phyloP scores from a whole-genome alignment of 2,888 invertebrate genomes.

The Oscheius sp. region DNA sequence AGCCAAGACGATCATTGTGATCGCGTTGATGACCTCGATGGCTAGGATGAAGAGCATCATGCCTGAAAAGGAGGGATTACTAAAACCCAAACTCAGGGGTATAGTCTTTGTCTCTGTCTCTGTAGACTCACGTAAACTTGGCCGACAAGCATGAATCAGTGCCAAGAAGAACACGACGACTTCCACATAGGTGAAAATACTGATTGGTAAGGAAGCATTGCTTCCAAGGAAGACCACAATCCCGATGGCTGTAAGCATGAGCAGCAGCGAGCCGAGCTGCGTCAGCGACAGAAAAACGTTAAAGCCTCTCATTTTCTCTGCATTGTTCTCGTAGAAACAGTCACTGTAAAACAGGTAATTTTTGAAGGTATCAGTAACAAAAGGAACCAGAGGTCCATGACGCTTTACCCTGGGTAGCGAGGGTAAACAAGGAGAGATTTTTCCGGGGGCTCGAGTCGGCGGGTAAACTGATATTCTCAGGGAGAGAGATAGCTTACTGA shows the following conservation, averaged over 20 bases:
- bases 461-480: background rate
- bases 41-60: constrained; percentile 34
- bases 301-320: constrained; percentile 36
- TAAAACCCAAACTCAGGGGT: no score
- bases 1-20: constrained; percentile 27
- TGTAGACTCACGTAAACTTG: constrained; percentile 14
- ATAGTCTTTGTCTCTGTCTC: background rate
- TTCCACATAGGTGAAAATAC: constrained; percentile 20
- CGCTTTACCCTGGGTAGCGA: no score
- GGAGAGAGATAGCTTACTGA: no score
- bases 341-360: constrained; percentile 8
- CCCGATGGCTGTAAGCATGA: constrained; percentile 16
- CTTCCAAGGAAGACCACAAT: background rate
- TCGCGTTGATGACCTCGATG: constrained; percentile 23
- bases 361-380: background rate
- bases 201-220: constrained; percentile 11
- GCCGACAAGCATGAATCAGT: constrained; percentile 32
- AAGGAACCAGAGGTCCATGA: no score
- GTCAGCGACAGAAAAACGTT: constrained; percentile 26
- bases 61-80: constrained; percentile 17
- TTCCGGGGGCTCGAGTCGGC: background rate
- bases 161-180: constrained; percentile 25
- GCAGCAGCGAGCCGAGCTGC: constrained; percentile 11
- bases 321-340: constrained; percentile 19
- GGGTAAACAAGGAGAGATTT: background rate